Evolutionary conservation across 2,888 invertebrate genomes (phyloP).

Genomic region (Tortricodes alternella): DNA sequence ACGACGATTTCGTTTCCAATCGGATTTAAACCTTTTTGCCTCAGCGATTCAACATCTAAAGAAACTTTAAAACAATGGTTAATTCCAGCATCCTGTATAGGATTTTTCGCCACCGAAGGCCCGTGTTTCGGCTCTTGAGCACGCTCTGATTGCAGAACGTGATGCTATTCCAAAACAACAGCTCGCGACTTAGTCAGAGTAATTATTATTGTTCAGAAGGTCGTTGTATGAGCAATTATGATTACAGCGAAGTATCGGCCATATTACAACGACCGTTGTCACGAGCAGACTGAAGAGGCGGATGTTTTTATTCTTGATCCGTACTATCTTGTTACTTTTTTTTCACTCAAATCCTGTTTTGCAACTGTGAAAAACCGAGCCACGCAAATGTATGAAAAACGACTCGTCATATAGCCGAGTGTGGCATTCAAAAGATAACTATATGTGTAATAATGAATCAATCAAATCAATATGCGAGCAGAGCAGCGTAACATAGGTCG

Average conservation of each 20-base stretch:
- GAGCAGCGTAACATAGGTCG: too few species aligned
- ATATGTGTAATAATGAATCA: too few species aligned
- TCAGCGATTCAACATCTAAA: neutral
- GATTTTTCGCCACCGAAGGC: neutral
- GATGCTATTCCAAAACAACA: conserved; percentile 3
- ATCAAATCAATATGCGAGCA: too few species aligned
- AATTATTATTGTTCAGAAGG: neutral
- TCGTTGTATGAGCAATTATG: neutral
- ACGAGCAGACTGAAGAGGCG: too few species aligned
- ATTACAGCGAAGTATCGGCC: neutral
- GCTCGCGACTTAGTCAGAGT: neutral
- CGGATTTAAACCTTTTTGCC: neutral
- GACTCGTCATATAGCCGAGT: too few species aligned
- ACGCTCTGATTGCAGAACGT: conserved; percentile 8
- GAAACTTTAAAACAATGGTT: neutral
- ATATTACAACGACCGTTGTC: too few species aligned
- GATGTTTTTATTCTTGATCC: too few species aligned
- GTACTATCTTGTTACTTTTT: too few species aligned
- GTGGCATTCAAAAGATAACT: too few species aligned
- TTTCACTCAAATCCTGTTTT: too few species aligned
- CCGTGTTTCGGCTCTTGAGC: neutral
- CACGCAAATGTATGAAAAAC: too few species aligned
- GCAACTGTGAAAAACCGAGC: too few species aligned
- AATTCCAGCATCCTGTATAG: neutral
- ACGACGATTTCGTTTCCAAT: neutral